Percentiles rank a stretch among this genome's conserved stretches.
Evolutionary conservation across 1,140 invertebrate genomes (phyloP).

Genomic region (Octopus bimaculoides): DNA sequence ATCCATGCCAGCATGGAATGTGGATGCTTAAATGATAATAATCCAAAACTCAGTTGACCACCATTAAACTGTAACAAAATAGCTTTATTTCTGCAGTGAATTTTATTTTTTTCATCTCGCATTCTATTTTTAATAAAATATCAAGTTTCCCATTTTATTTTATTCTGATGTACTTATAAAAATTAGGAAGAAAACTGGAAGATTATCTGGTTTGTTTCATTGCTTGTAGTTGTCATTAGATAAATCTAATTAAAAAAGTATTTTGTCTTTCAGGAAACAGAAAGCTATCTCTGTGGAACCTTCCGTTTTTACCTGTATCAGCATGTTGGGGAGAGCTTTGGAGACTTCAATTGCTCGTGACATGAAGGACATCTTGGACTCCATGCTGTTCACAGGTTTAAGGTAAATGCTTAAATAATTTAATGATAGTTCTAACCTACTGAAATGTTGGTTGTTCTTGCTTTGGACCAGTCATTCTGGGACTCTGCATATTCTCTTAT

Average conservation of each 20-base stretch:
- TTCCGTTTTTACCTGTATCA: conserved; percentile 92
- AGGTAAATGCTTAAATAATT: conserved; percentile 37
- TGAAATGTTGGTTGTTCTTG: background rate
- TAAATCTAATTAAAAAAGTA: background rate
- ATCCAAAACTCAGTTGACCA: too few relatives aligned
- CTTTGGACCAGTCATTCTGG: background rate
- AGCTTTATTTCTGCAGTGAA: too few relatives aligned
- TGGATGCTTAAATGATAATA: too few relatives aligned
- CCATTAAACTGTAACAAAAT: too few relatives aligned
- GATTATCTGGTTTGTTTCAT: too few relatives aligned
- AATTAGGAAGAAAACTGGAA: too few relatives aligned
- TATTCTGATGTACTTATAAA: too few relatives aligned
- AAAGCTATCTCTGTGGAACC: conserved; percentile 71
- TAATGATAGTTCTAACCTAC: background rate
- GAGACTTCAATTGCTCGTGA: conserved; percentile 73
- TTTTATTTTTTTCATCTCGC: too few relatives aligned
- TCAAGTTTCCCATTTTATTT: too few relatives aligned
- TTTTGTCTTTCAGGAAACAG: conserved; percentile 59
- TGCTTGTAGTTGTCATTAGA: background rate
- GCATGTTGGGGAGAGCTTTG: conserved; percentile 83
- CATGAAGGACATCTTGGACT: conserved; percentile 81
- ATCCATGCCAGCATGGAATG: too few relatives aligned
- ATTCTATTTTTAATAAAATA: too few relatives aligned
- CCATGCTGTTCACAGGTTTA: conserved; percentile 88
- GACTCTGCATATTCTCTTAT: background rate